Percentiles rank a stretch among this genome's conserved stretches.
Evolutionary conservation across 1,140 invertebrate species (phyloP).

Genomic region (Lethrus apterus): DNA sequence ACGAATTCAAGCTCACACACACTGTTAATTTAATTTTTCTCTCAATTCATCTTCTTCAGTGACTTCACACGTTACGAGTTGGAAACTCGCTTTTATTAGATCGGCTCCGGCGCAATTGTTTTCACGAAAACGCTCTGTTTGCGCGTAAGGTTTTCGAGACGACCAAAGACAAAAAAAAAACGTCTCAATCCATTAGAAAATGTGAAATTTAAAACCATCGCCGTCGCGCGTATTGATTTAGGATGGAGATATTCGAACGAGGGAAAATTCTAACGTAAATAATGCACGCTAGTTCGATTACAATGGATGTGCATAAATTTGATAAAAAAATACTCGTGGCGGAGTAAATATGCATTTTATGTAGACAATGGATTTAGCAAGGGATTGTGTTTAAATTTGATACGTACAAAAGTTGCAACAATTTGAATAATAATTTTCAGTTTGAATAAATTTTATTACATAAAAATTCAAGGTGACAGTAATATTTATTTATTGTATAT

Average conservation of each 20-base stretch:
- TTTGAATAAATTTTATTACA: background rate
- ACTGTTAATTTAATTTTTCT: constrained; percentile 20
- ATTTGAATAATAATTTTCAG: constrained; percentile 9
- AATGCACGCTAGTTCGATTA: constrained; percentile 1
- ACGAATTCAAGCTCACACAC: constrained; percentile 18
- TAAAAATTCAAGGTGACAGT: constrained; percentile 1
- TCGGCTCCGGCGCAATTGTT: too few species aligned
- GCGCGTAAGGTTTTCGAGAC: constrained; percentile 2
- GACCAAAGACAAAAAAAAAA: background rate
- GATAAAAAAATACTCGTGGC: too few species aligned
- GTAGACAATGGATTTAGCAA: too few species aligned
- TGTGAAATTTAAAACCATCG: constrained; percentile 22
- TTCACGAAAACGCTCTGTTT: background rate
- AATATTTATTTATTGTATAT: too few species aligned
- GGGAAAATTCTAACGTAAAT: constrained; percentile 9
- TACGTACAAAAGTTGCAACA: too few species aligned
- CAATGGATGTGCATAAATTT: constrained; percentile 1
- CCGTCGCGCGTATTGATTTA: constrained; percentile 18
- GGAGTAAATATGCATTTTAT: too few species aligned
- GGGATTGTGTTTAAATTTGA: too few species aligned
- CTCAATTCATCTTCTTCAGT: constrained; percentile 22
- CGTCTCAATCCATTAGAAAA: constrained; percentile 10
- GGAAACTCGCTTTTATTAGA: too few species aligned
- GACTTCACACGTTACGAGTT: constrained; percentile 11
- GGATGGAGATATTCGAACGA: constrained; percentile 7